Base-by-base conservation (phyloP, 2,113 vertebrate species). In the Microcebus tavaratra region DNA sequence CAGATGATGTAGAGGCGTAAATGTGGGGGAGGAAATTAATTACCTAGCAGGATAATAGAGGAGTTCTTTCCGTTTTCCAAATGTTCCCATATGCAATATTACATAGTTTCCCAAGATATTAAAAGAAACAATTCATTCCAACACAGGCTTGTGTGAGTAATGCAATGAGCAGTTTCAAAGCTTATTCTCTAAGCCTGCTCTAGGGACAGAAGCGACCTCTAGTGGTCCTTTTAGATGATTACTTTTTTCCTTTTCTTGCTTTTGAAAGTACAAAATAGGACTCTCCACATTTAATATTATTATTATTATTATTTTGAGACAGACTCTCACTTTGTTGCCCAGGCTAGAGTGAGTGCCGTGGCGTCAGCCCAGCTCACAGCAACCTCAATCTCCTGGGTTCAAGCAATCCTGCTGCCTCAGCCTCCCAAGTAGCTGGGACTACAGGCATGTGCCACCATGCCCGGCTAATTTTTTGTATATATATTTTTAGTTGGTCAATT, bases 81-180 rank as follows among this genome's bases (percentile, higher is more conserved):
- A 75, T 87, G 84, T 92, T 78, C 23, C 31, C 73, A 34, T 70
- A 68, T 89, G 75, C 70, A 93, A 82, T 65, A 55, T 88, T 72
- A 90, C 50, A 95, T 31, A 59, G 72, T 78, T 95, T 90, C 61
- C 57, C n/a, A 91, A 94, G 92, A n/a, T 96, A 94, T 68, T 95
- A 82, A 96, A 97, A 92, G 65, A 96, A 96, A 94, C 76, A 53
- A 81, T 83, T 92, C 50, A 39, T 78, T 27, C 45, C 1, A 12
- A 72, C 79, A 53, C 25, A 84, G 21, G 65, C 15, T 92, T 75
- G 21, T 34, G 31, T 85, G 91, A 89, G 45, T 53, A 80, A 70
- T 3, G 18, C 45, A 36, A 9, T 0, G 57, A 91, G 59, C 57
- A 4, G 39, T 75, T 91, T 70, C 17, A 25, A 91, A 96, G 39